Evolutionary conservation across 2,888 invertebrate species (phyloP).

Genomic region (Xestia xanthographa): DNA sequence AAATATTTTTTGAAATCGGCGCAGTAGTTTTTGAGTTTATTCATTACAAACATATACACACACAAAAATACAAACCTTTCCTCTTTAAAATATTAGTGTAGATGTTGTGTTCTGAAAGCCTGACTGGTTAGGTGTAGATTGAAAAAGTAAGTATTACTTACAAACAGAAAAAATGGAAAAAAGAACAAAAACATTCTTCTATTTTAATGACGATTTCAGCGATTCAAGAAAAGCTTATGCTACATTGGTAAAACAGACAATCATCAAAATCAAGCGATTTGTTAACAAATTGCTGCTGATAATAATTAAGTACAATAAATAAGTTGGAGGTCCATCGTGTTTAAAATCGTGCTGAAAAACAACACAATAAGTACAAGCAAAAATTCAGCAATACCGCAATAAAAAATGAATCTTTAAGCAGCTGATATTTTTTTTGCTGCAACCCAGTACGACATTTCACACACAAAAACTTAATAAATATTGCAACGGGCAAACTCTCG

Average conservation of each 20-base stretch:
- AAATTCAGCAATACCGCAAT: neutral
- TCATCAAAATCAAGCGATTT: neutral
- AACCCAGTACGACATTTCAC: constrained; percentile 28
- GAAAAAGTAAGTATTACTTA: no score
- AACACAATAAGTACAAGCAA: neutral
- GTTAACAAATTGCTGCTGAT: neutral
- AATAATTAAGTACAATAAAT: neutral
- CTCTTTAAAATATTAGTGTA: no score
- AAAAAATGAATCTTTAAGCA: constrained; percentile 14
- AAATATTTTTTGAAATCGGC: no score
- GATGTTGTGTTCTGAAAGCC: no score
- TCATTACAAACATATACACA: no score
- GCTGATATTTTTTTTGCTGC: constrained; percentile 24
- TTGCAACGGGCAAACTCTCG: constrained; percentile 42
- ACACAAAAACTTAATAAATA: constrained; percentile 59
- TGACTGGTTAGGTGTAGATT: no score
- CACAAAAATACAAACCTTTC: no score
- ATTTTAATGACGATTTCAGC: neutral
- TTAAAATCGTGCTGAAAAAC: neutral
- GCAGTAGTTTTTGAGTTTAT: no score
- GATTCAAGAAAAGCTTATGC: neutral
- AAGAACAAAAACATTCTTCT: no score
- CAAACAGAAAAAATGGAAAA: no score
- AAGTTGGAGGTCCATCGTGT: neutral
- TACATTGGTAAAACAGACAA: no score